Percentiles rank a stretch among this genome's conserved stretches.
Conservation (phyloP, 2,888 invertebrate species). For the Lepidocyrtinus sp. region DNA sequence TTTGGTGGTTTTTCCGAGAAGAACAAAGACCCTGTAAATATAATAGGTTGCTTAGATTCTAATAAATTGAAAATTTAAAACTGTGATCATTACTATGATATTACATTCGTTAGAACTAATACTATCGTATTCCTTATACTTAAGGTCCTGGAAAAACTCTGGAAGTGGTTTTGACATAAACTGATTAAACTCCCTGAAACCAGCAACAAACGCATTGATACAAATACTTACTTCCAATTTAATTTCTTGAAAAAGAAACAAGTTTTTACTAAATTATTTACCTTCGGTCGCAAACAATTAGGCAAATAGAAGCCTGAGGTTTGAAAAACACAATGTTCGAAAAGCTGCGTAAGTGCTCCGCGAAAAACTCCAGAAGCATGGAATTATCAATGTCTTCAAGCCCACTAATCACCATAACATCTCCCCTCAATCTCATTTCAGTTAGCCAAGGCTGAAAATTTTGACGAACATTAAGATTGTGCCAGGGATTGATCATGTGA, state of each 20-base stretch:
- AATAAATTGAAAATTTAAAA: no score
- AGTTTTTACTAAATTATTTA: neutral
- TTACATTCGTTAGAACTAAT: no score
- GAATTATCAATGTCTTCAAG: neutral
- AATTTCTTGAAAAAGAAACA: no score
- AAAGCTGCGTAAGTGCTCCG: neutral
- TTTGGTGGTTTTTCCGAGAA: no score
- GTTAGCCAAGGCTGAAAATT: neutral
- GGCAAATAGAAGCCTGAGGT: neutral
- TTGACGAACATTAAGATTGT: neutral
- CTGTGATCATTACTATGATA: no score
- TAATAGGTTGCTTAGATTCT: no score
- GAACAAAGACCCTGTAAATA: no score
- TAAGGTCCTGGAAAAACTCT: neutral
- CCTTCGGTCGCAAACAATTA: conserved; percentile 10
- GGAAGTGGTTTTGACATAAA: neutral
- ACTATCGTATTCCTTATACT: no score
- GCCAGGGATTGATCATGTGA: neutral
- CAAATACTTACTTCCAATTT: no score
- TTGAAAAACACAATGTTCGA: conserved; percentile 11
- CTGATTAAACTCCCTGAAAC: neutral
- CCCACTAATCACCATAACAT: neutral
- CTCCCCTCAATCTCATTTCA: neutral
- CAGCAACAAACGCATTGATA: neutral
- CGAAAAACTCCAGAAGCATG: conserved; percentile 7